phyloP scores from a whole-genome alignment of 2,888 invertebrate genomes.

The Acronicta aceris region DNA sequence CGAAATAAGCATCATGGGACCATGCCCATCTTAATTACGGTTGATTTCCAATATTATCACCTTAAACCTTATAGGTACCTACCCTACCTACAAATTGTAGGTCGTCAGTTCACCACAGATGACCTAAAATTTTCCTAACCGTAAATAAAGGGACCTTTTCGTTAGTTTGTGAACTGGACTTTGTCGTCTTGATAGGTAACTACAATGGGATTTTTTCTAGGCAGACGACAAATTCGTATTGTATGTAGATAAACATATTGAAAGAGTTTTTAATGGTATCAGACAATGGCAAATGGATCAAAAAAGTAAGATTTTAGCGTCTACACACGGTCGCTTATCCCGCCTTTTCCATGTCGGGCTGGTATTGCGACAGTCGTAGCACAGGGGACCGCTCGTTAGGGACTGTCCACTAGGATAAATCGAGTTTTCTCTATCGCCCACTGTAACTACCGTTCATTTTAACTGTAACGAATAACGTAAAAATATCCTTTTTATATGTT shows the following conservation, averaged over 20 bases:
- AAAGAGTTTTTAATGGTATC: conserved; percentile 36
- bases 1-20: no score
- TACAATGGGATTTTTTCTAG: no score
- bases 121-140: no score
- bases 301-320: conserved; percentile 63
- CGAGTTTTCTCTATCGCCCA: conserved; percentile 69
- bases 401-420: conserved; percentile 73
- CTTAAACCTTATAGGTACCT: no score
- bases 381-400: conserved; percentile 70
- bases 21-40: no score
- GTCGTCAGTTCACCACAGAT: no score
- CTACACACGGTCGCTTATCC: conserved; percentile 62
- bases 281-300: conserved; percentile 32
- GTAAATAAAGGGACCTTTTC: no score
- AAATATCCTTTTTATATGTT: conserved; percentile 48
- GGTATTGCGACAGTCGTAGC: conserved; percentile 67
- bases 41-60: no score
- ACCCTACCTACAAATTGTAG: no score
- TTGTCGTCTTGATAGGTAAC: no score
- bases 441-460: conserved; percentile 68
- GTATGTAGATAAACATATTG: conserved; percentile 1
- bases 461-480: conserved; percentile 60
- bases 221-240: no score
- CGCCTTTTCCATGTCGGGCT: conserved; percentile 80
- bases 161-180: no score